These are phyloP conservation scores for Trissolcus brochymenae DNA, from an alignment of 2,888 invertebrate genomes.

Conservation along the genomic window DNA sequence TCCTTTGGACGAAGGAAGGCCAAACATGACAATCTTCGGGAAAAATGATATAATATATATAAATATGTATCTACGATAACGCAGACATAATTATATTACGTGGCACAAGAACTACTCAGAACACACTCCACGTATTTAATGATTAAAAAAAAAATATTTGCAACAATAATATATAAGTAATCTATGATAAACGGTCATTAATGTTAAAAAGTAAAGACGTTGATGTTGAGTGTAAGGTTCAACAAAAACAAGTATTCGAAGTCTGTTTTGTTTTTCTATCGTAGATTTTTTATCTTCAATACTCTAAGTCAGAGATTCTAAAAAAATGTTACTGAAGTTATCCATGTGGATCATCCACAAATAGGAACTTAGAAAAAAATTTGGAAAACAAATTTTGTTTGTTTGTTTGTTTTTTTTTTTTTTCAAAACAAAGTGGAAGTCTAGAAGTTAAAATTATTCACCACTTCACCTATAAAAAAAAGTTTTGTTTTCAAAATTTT, in stretches of 20 bases:
- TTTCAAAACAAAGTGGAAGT: too few species aligned
- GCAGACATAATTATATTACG: constrained; percentile 33
- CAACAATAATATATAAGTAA: constrained; percentile 56
- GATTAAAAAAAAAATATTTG: constrained; percentile 49
- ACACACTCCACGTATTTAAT: constrained; percentile 45
- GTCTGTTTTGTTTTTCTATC: constrained; percentile 75
- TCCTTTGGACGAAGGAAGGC: constrained; percentile 58
- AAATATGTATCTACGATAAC: constrained; percentile 62
- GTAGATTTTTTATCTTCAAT: constrained; percentile 76
- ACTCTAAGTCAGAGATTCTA: constrained; percentile 71
- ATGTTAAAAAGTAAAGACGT: constrained; percentile 64
- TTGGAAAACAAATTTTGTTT: too few species aligned
- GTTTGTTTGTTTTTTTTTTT: too few species aligned
- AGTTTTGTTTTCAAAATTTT: too few species aligned
- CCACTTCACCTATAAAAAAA: too few species aligned
- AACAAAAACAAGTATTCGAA: constrained; percentile 63
- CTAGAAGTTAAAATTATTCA: too few species aligned
- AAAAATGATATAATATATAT: constrained; percentile 60
- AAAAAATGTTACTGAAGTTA: too few species aligned
- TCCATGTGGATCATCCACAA: too few species aligned
- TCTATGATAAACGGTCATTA: constrained; percentile 60
- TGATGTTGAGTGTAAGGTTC: constrained; percentile 71
- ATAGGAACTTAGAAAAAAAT: too few species aligned
- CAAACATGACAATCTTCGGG: constrained; percentile 74
- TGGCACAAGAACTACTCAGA: constrained; percentile 35